phyloP scores from a whole-genome alignment of 1,140 invertebrate species.

The Conus betulinus region DNA sequence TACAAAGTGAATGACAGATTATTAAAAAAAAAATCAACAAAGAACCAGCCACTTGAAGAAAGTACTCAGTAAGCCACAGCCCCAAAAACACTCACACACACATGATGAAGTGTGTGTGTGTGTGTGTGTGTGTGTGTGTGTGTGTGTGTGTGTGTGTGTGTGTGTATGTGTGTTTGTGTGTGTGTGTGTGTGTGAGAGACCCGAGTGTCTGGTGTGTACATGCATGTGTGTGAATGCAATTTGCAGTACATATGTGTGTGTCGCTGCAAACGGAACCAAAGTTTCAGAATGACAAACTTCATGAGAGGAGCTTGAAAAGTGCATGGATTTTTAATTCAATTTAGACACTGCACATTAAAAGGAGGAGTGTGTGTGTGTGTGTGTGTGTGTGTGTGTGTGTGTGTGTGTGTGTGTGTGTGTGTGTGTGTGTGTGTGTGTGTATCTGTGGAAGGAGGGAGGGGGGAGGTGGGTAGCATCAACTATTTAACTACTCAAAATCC shows the following conservation, averaged over 20 bases:
- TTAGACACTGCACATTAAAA: background rate
- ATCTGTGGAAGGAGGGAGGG: background rate
- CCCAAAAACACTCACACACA: too few species aligned
- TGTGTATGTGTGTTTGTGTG: too few species aligned
- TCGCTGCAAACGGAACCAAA: background rate
- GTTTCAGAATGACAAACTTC: background rate
- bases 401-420: background rate
- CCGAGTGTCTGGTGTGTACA: background rate
- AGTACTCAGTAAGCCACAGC: background rate
- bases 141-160: too few species aligned
- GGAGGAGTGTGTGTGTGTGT: too few species aligned
- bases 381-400: too few species aligned
- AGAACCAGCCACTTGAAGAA: background rate
- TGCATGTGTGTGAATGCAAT: background rate
- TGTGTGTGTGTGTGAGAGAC: too few species aligned
- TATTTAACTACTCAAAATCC: too few species aligned
- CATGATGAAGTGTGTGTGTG: too few species aligned
- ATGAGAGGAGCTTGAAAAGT: background rate
- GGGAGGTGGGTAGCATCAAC: too few species aligned
- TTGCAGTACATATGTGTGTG: background rate
- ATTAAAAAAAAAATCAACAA: background rate
- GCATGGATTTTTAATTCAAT: background rate
- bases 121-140: too few species aligned
- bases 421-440: background rate
- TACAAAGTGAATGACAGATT: too few species aligned